Evolutionary conservation across 2,113 vertebrate species (phyloP).

Genomic region (Malurus melanocephalus): DNA sequence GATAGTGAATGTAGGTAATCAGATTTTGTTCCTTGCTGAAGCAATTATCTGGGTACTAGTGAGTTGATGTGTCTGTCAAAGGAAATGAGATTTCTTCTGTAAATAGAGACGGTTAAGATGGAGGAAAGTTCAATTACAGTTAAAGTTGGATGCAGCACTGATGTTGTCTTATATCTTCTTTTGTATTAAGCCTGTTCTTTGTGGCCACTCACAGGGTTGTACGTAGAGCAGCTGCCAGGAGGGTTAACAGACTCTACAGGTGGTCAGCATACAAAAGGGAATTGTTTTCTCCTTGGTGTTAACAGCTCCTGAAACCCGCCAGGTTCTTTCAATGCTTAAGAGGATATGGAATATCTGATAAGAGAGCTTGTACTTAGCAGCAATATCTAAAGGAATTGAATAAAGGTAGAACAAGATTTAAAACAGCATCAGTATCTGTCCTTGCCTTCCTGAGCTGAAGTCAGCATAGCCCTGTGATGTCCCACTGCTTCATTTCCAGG

Average conservation of each 20-base stretch:
- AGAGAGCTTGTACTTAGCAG: background rate
- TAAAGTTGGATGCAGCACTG: background rate
- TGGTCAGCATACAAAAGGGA: background rate
- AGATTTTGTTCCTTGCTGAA: background rate
- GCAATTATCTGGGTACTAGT: background rate
- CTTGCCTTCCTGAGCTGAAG: background rate
- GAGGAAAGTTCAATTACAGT: background rate
- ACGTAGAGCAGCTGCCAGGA: background rate
- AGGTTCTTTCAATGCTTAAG: background rate
- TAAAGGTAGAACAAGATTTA: background rate
- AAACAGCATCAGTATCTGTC: background rate
- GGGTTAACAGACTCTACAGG: background rate
- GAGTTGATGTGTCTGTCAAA: background rate
- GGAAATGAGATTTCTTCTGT: background rate
- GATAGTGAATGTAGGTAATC: background rate
- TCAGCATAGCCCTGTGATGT: background rate
- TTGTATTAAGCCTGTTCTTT: background rate
- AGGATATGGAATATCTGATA: accelerated
- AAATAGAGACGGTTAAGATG: background rate
- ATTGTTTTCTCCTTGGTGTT: background rate
- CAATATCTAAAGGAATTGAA: background rate
- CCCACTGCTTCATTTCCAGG: background rate
- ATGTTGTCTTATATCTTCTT: background rate
- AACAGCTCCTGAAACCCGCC: background rate
- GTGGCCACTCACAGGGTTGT: background rate